Conservation (phyloP, 2,797 vertebrate genomes). For the Anabas testudineus region DNA sequence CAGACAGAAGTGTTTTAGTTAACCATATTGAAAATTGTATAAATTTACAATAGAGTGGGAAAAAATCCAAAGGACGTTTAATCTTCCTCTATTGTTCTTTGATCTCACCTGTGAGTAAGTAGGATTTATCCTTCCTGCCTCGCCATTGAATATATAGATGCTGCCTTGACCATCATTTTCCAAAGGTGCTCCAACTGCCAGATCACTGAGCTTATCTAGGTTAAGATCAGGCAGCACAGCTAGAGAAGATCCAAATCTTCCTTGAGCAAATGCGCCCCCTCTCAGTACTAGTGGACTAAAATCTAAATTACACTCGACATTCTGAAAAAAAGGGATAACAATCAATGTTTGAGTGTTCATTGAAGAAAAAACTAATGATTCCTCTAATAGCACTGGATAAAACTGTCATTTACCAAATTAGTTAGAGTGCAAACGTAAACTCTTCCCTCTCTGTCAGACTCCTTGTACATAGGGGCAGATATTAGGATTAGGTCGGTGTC, state of each 20-base stretch:
- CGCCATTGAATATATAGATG: constrained; percentile 84
- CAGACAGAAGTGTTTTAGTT: not conserved
- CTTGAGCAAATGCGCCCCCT: constrained; percentile 61
- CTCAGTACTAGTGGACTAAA: constrained; percentile 49
- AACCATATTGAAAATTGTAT: not conserved
- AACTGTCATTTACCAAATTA: constrained; percentile 55
- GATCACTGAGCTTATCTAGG: constrained; percentile 73
- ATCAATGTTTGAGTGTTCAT: not conserved
- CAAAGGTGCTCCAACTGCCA: constrained; percentile 85
- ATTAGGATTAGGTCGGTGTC: constrained; percentile 84
- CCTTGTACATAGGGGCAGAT: constrained; percentile 85
- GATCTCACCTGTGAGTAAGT: constrained; percentile 77
- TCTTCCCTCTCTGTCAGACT: constrained; percentile 73
- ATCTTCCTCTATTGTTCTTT: not conserved
- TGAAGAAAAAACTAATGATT: too few species aligned
- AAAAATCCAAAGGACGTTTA: not conserved
- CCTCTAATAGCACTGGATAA: fast-evolving
- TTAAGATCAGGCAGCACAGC: constrained; percentile 81
- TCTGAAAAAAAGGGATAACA: constrained; percentile 38
- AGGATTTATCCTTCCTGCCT: constrained; percentile 45
- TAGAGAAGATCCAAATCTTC: constrained; percentile 83
- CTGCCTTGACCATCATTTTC: constrained; percentile 81
- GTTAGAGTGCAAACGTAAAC: constrained; percentile 74
- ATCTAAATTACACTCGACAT: constrained; percentile 51
- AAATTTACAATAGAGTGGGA: not conserved